These are phyloP conservation scores for Procapra przewalskii DNA, from an alignment of 2,113 vertebrate species.

Conservation along the genomic window DNA sequence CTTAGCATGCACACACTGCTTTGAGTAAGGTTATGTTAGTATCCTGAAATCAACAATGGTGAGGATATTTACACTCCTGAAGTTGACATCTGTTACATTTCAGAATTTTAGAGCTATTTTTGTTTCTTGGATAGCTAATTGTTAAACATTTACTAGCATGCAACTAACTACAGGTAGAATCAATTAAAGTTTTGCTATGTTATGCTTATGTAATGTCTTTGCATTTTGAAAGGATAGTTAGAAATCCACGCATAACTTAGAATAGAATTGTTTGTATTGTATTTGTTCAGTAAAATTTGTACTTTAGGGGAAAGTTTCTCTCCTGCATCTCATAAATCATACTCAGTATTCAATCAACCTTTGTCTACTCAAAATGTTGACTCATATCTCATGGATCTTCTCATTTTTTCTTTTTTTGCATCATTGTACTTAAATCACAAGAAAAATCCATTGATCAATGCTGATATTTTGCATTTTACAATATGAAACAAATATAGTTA, in stretches of 20 bases:
- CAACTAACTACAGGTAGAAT: not conserved
- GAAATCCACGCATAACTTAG: not conserved
- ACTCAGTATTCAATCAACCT: not conserved
- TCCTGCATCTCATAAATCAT: not conserved
- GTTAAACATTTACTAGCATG: not conserved
- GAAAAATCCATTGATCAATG: not conserved
- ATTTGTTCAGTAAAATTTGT: not conserved
- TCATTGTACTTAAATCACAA: not conserved
- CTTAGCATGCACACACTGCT: not conserved
- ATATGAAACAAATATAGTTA: not conserved
- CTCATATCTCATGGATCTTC: not conserved
- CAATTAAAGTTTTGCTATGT: not conserved
- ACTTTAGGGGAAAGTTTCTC: not conserved
- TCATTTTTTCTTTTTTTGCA: not conserved
- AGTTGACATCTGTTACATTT: not conserved
- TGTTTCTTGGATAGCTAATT: not conserved
- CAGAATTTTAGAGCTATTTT: not conserved
- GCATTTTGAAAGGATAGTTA: not conserved
- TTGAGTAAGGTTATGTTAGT: not conserved
- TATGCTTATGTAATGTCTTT: not conserved
- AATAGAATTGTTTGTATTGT: not conserved
- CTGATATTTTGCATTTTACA: not conserved
- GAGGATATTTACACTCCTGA: not conserved
- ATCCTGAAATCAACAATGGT: not conserved
- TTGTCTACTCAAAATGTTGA: not conserved